Conservation (phyloP, 2,797 vertebrate genomes). For the Sebastes paucispinis region DNA sequence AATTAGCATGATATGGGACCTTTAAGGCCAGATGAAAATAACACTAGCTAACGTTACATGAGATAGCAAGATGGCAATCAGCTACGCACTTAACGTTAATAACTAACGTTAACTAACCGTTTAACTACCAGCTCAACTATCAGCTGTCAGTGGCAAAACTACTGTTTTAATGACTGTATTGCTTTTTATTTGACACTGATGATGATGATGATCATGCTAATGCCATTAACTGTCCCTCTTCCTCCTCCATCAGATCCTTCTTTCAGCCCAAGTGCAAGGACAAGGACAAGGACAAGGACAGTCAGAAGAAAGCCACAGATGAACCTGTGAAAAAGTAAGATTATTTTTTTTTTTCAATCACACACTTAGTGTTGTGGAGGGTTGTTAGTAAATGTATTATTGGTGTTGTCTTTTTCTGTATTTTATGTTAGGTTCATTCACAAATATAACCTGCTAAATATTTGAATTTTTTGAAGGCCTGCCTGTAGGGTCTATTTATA, state of each 20-base stretch:
- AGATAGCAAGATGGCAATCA: background rate
- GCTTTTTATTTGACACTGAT: background rate
- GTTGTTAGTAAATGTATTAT: too few relatives aligned
- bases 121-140: background rate
- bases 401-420: too few relatives aligned
- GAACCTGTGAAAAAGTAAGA: slow-evolving; percentile 75
- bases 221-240: background rate
- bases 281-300: slow-evolving; percentile 45
- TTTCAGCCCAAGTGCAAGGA: slow-evolving; percentile 74
- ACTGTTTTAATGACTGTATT: background rate
- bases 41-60: background rate
- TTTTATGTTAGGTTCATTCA: too few relatives aligned
- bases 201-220: too few relatives aligned
- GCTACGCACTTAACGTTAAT: background rate
- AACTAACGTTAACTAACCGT: background rate
- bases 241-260: slow-evolving; percentile 73
- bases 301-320: slow-evolving; percentile 60
- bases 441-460: too few relatives aligned
- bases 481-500: background rate
- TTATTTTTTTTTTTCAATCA: too few relatives aligned
- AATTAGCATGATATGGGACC: too few relatives aligned
- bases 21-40: background rate
- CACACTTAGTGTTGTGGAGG: background rate
- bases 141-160: background rate
- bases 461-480: too few relatives aligned